Evolutionary conservation across 2,113 vertebrate genomes (phyloP).

Genomic region (Tragelaphus imberbis): DNA sequence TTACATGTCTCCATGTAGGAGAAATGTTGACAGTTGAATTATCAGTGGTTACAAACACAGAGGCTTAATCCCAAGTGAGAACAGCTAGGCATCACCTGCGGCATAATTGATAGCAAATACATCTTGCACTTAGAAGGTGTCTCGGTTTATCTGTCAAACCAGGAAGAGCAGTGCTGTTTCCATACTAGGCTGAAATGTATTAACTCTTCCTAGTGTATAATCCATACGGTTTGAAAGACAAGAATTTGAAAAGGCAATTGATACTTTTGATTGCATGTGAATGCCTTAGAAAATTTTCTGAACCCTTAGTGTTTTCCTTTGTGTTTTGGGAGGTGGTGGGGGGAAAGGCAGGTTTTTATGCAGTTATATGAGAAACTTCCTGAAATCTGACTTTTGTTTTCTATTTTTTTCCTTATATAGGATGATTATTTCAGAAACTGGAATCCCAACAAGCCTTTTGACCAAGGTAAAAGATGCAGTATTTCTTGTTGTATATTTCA

Average conservation of each 20-base stretch:
- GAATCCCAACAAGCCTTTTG: conserved; percentile 87
- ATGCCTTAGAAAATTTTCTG: background rate
- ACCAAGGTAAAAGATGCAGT: conserved; percentile 81
- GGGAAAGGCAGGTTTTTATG: background rate
- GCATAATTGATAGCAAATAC: conserved; percentile 15
- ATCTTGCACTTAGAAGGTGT: background rate
- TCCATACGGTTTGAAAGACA: conserved; percentile 1
- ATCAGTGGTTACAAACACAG: conserved; percentile 54
- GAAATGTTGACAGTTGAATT: conserved; percentile 64
- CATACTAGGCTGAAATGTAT: background rate
- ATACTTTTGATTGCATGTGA: background rate
- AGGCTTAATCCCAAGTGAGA: conserved; percentile 22
- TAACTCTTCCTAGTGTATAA: background rate
- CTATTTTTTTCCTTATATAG: conserved; percentile 64
- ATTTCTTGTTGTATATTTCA: background rate
- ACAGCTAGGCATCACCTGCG: background rate
- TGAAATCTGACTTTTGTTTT: conserved; percentile 56
- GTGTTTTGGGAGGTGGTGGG: background rate
- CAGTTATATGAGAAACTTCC: background rate
- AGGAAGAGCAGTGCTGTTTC: conserved; percentile 13
- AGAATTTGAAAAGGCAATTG: conserved; percentile 34
- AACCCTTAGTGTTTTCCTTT: conserved; percentile 18
- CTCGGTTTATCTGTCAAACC: background rate
- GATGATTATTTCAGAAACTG: conserved; percentile 90
- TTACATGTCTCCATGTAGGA: background rate